Percentiles rank a stretch among this genome's conserved stretches.
phyloP scores from a whole-genome alignment of 53 echinoderm and acorn worm species.

The Echinometra lucunter region DNA sequence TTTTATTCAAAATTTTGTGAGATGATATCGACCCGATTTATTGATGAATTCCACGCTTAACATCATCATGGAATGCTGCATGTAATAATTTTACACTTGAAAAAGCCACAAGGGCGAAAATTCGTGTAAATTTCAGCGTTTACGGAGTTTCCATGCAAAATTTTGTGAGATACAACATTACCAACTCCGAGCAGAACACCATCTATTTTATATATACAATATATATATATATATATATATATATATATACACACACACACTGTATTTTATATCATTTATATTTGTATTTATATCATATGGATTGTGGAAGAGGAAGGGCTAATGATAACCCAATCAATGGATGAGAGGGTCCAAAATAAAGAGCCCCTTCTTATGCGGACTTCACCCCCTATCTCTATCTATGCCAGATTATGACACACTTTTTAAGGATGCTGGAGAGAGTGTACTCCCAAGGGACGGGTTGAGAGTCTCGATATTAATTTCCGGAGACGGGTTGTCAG shows the following conservation, averaged over 20 bases:
- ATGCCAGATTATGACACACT: constrained; percentile 47
- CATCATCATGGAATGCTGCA: no score
- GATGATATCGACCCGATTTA: no score
- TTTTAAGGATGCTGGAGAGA: constrained; percentile 3
- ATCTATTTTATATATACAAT: no score
- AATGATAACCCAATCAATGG: neutral
- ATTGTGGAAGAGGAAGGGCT: neutral
- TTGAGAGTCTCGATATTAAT: constrained; percentile 59
- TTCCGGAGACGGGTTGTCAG: constrained; percentile 43
- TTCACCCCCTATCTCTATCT: constrained; percentile 4
- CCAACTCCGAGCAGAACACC: no score
- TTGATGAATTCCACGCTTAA: no score
- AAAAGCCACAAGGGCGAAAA: no score
- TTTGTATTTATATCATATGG: neutral
- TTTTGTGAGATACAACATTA: no score
- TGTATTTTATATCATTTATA: neutral
- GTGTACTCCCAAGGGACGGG: constrained; percentile 19
- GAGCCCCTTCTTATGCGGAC: neutral
- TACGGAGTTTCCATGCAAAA: no score
- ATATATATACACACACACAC: no score
- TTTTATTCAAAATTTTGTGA: no score
- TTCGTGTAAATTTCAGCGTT: no score
- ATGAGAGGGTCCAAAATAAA: neutral
- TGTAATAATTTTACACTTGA: no score
- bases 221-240: neutral